These are phyloP conservation scores for Teleogryllus oceanicus DNA, from an alignment of 2,888 invertebrate genomes.

Conservation along the genomic window DNA sequence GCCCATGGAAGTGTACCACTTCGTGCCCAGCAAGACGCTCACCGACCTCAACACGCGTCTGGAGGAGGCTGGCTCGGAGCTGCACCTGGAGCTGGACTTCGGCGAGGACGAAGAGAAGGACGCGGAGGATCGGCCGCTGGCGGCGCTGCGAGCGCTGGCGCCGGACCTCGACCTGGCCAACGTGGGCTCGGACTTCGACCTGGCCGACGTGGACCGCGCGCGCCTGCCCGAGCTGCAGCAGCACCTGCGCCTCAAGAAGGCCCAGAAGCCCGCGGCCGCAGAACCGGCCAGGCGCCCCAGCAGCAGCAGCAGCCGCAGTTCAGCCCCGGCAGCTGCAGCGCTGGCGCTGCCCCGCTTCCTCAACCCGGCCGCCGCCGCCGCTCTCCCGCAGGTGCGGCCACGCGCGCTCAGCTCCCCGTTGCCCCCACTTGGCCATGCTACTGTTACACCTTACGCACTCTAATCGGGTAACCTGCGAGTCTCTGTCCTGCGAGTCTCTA, in stretches of 20 bases:
- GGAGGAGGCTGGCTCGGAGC: constrained; percentile 84
- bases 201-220: constrained; percentile 65
- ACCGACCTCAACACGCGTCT: constrained; percentile 85
- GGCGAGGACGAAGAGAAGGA: constrained; percentile 67
- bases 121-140: constrained; percentile 47
- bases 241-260: constrained; percentile 52
- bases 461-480: too few species aligned
- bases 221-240: constrained; percentile 50
- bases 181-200: constrained; percentile 68
- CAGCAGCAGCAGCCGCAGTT: constrained; percentile 42
- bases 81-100: constrained; percentile 80
- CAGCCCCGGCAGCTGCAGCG: constrained; percentile 65
- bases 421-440: too few species aligned
- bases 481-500: too few species aligned
- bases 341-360: constrained; percentile 68
- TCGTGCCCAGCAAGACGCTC: constrained; percentile 78
- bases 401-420: too few species aligned
- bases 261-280: constrained; percentile 24
- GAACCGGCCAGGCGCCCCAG: constrained; percentile 12
- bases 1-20: constrained; percentile 81
- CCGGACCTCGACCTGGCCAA: constrained; percentile 67
- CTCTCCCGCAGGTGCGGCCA: constrained; percentile 54
- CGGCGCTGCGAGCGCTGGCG: constrained; percentile 55
- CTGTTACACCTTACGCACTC: too few species aligned
- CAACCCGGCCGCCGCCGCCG: constrained; percentile 62